Evolutionary conservation across 2,797 vertebrate genomes (phyloP), one percentile per base, ranked within the genome.

Genomic region (Nyctalus aviator): DNA sequence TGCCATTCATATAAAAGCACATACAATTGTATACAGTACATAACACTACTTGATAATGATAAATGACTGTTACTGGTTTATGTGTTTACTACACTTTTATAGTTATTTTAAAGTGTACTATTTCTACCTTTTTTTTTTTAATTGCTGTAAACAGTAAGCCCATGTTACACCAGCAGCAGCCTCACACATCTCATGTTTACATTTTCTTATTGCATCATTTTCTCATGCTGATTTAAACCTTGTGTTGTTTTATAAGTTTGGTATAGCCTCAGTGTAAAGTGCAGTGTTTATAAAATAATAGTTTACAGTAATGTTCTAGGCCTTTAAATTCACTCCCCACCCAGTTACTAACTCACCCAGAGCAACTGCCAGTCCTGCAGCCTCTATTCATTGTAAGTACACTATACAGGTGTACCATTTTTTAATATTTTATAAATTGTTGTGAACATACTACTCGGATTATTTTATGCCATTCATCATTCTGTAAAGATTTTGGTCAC

Each of bases 391-490:
- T 82, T 30, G 57, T 13, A 30, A 46, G 78, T 46, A 59, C 30
- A 41, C 27, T n/a, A 9, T 14, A 13, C 27, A 46, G 18, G 57
- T 64, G 18, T 14, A 21, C 37, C 27, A 41, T 46, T 46, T 41
- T 18, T 64, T 62, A 32, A 46, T 62, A 17, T 21, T 82, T 82
- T 64, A 62, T 15, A 86, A 81, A 55, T 77, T 84, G 8, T 91
- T 92, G 21, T 68, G 48, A 87, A 84, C 9, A 44, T 75, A 50
- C 7, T 23, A 15, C 17, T 69, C 41, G 20, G 35, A 0, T 86
- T 68, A 73, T 81, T 86, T 91, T 87, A 17, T 71, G n/a, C 57
- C 30, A 21, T 76, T 92, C 62, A 41, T 75, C 81, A 75, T 55
- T 27, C 27, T 7, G 5, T 85, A 72, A 57, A 84, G 71, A 59